Evolutionary conservation across 1,140 invertebrate species (phyloP).

Genomic region (Subanguina moxae): DNA sequence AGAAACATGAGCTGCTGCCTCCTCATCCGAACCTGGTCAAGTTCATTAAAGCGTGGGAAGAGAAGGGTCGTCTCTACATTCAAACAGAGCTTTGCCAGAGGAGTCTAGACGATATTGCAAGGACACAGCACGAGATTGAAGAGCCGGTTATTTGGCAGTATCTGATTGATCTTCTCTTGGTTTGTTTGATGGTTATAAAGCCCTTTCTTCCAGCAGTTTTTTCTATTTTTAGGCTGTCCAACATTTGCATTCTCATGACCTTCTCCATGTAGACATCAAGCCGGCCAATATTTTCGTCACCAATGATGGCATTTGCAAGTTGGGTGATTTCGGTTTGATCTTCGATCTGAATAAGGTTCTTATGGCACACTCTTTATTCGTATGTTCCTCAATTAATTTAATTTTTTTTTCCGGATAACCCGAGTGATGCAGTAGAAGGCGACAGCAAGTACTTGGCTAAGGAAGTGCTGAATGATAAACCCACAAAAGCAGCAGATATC

Average conservation of each 20-base stretch:
- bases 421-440: conserved; percentile 64
- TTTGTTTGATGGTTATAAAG: conserved; percentile 30
- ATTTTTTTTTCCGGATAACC: conserved; percentile 32
- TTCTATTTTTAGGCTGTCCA: conserved; percentile 66
- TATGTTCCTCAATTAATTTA: not conserved
- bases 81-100: conserved; percentile 71
- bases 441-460: conserved; percentile 74
- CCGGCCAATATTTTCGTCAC: conserved; percentile 72
- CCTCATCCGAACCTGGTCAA: conserved; percentile 69
- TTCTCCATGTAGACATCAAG: conserved; percentile 75
- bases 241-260: conserved; percentile 68
- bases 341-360: conserved; percentile 63
- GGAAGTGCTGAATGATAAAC: conserved; percentile 68
- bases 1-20: conserved; percentile 62
- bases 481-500: conserved; percentile 64
- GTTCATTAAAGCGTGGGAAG: conserved; percentile 73
- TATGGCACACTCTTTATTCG: conserved; percentile 2
- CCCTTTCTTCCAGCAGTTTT: conserved; percentile 51
- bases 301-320: conserved; percentile 67
- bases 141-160: conserved; percentile 58
- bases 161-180: conserved; percentile 55
- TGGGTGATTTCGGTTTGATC: conserved; percentile 74
- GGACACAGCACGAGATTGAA: conserved; percentile 34
- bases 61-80: conserved; percentile 69
- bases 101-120: conserved; percentile 53